phyloP scores from a whole-genome alignment of 2,888 invertebrate genomes.

The Merodon equestris region DNA sequence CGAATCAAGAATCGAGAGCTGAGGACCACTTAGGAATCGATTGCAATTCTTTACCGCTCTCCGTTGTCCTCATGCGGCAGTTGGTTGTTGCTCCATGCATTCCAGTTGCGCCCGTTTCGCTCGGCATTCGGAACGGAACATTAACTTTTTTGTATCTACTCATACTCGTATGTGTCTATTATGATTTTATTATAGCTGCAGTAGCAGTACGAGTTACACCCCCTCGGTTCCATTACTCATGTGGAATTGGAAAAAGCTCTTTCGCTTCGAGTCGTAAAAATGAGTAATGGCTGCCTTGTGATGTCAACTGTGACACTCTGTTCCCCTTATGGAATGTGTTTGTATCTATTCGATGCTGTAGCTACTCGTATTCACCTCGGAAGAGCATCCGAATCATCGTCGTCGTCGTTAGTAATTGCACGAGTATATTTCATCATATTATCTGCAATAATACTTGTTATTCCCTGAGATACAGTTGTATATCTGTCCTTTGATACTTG shows the following conservation, averaged over 20 bases:
- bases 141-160: slow-evolving; percentile 61
- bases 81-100: slow-evolving; percentile 14
- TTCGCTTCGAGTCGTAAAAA: slow-evolving; percentile 67
- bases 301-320: slow-evolving; percentile 65
- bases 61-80: slow-evolving; percentile 24
- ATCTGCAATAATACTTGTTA: slow-evolving; percentile 54
- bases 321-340: slow-evolving; percentile 13
- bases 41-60: slow-evolving; percentile 28
- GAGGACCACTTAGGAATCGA: slow-evolving; percentile 57
- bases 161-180: slow-evolving; percentile 52
- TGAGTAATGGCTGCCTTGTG: slow-evolving; percentile 65
- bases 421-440: slow-evolving; percentile 50
- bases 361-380: too few relatives aligned
- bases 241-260: slow-evolving; percentile 67
- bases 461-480: slow-evolving; percentile 16
- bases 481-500: not conserved
- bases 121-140: slow-evolving; percentile 52
- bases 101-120: slow-evolving; percentile 22
- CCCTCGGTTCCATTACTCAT: slow-evolving; percentile 52
- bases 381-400: slow-evolving; percentile 16
- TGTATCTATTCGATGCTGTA: too few relatives aligned
- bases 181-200: slow-evolving; percentile 65
- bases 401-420: slow-evolving; percentile 39
- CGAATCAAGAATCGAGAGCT: too few relatives aligned
- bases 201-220: slow-evolving; percentile 2